Base-by-base conservation (phyloP, 2,888 invertebrate species). In the Orchestes rusci region DNA sequence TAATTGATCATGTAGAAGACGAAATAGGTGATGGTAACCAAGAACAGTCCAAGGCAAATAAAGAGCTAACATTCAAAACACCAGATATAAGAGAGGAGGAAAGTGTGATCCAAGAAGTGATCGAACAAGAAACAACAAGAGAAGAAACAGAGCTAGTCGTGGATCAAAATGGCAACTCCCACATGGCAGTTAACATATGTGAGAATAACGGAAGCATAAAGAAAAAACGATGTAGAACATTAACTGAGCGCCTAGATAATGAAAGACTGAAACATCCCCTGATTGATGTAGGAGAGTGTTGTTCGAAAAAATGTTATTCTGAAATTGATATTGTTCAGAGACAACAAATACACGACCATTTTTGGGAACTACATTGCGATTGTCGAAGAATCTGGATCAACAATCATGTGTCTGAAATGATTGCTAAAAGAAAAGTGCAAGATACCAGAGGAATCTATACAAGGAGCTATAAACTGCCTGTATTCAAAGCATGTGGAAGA, bases 371-470 rank as follows among this genome's bases (percentile, higher is more conserved):
- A 30, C 7, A 30, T 30, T 5, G 31, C 7, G 31, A 30, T 5
- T 30, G 8, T 30, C 31, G 13, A 10, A 30, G 12, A 30, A 30
- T 30, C 8, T 30, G 31, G 31, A 30, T 30, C 13, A 30, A 30
- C 12, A 10, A 5, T 10, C 31, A 30, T 5, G 12, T 30, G 5
- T 10, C 31, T 12, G 31, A 30, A 30, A 30, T 12, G 8, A 7
- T 30, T 30, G 31, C 12, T 12, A 30, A 30, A 30, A 30, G 31
- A 30, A 12, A 30, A 30, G 31, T 10, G 13, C 5, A 7, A 10
- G 23, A 23, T 23, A 23, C 23, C 23, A 23, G 23, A 23, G 10
- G 23, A 23, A 23, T 10, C 23, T 23, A 23, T 23, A 10, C 31
- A 10, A 30, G 31, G 12, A 10, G 4, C 5, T 30, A 30, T 30